phyloP scores from a whole-genome alignment of 2,888 invertebrate genomes.

The Nomada flava region DNA sequence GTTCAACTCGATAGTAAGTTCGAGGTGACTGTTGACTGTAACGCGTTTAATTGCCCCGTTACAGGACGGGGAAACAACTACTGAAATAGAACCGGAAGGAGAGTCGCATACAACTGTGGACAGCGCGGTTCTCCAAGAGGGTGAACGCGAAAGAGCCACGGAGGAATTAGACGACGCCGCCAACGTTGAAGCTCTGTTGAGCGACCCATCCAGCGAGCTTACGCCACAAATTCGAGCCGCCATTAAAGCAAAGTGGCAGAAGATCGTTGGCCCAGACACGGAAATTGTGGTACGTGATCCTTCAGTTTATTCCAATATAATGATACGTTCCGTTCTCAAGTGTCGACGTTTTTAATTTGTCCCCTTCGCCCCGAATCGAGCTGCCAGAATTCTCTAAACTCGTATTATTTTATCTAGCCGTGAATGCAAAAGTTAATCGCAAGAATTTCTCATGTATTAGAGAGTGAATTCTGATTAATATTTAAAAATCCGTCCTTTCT shows the following conservation, averaged over 20 bases:
- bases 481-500: too few relatives aligned
- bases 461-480: too few relatives aligned
- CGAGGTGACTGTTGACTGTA: not conserved
- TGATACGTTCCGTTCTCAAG: too few relatives aligned
- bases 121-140: conserved; percentile 84
- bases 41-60: not conserved
- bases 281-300: conserved; percentile 91
- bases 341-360: too few relatives aligned
- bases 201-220: conserved; percentile 82
- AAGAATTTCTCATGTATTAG: too few relatives aligned
- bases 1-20: too few relatives aligned
- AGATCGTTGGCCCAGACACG: conserved; percentile 91
- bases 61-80: conserved; percentile 88
- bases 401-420: too few relatives aligned
- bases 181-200: conserved; percentile 82
- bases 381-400: too few relatives aligned
- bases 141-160: conserved; percentile 86
- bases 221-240: conserved; percentile 90
- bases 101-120: conserved; percentile 93
- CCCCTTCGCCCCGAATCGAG: too few relatives aligned
- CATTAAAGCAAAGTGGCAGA: conserved; percentile 93
- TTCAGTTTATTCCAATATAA: not conserved
- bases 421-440: too few relatives aligned
- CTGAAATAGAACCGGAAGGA: conserved; percentile 91
- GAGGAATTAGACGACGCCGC: conserved; percentile 87